These are phyloP conservation scores for Parasteatoda tepidariorum DNA, from an alignment of 1,140 invertebrate genomes.

Conservation along the genomic window DNA sequence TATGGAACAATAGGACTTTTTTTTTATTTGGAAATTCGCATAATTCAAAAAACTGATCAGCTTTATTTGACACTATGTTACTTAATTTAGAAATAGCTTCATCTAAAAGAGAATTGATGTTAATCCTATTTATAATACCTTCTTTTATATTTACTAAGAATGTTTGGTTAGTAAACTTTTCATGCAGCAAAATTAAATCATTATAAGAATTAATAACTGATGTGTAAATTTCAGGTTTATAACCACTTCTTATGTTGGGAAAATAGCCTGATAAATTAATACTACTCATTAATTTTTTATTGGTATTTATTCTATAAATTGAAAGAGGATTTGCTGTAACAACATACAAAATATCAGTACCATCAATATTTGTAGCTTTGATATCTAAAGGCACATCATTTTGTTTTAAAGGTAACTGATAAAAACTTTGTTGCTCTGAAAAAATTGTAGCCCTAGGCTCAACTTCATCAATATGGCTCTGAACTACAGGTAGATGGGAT, in stretches of 20 bases:
- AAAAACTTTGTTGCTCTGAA: conserved; percentile 16
- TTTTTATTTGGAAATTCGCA: conserved; percentile 10
- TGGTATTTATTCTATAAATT: not conserved
- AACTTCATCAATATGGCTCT: not conserved
- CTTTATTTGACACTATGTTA: conserved; percentile 5
- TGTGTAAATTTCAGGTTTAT: conserved; percentile 40
- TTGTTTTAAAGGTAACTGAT: conserved; percentile 6
- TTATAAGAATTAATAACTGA: not conserved
- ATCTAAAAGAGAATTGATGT: conserved; percentile 10
- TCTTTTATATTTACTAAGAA: conserved; percentile 27
- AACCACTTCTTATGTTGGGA: conserved; percentile 34
- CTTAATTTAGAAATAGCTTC: conserved; percentile 37
- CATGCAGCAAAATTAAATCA: conserved; percentile 23
- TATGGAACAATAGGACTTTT: conserved; percentile 23
- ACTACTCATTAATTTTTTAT: not conserved
- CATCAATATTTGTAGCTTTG: not conserved
- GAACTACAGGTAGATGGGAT: not conserved
- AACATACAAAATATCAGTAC: conserved; percentile 29
- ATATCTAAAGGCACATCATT: conserved; percentile 31
- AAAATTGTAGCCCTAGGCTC: conserved; percentile 22
- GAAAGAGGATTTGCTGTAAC: conserved; percentile 40
- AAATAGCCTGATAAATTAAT: conserved; percentile 41
- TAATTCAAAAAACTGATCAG: not conserved
- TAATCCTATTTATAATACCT: conserved; percentile 8
- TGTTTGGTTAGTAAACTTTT: conserved; percentile 31